Evolutionary conservation across 2,797 vertebrate genomes (phyloP).

Genomic region (Helicolenus hilgendorfi): DNA sequence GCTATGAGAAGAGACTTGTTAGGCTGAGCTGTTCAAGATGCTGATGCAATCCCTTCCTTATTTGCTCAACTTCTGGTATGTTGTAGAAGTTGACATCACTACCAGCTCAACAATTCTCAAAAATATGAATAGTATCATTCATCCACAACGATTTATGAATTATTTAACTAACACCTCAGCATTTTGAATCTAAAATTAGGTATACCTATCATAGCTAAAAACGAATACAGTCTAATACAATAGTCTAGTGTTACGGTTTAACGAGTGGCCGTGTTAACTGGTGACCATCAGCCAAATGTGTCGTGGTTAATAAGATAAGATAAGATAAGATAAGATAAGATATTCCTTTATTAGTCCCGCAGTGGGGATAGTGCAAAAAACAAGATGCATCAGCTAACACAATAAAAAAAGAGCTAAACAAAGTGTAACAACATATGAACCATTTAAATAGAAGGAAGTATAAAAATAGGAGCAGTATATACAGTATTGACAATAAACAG

Average conservation of each 20-base stretch:
- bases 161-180: background rate
- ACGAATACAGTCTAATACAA: background rate
- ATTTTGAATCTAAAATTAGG: background rate
- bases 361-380: too few relatives aligned
- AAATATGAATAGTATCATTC: background rate
- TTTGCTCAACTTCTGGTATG: background rate
- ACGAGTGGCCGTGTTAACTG: background rate
- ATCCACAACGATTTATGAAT: background rate
- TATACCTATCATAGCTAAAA: background rate
- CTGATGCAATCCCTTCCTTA: slow-evolving; percentile 29
- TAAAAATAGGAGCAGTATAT: too few relatives aligned
- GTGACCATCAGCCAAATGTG: background rate
- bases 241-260: background rate
- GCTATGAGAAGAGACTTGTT: background rate
- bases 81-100: background rate
- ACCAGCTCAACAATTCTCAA: background rate
- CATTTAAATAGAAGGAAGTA: too few relatives aligned
- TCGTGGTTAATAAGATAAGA: background rate
- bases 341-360: too few relatives aligned
- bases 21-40: slow-evolving; percentile 2
- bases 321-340: too few relatives aligned
- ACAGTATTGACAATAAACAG: too few relatives aligned
- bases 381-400: too few relatives aligned
- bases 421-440: too few relatives aligned
- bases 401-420: too few relatives aligned